Base-by-base conservation (phyloP, 2,113 vertebrate species). In the Lota lota region DNA sequence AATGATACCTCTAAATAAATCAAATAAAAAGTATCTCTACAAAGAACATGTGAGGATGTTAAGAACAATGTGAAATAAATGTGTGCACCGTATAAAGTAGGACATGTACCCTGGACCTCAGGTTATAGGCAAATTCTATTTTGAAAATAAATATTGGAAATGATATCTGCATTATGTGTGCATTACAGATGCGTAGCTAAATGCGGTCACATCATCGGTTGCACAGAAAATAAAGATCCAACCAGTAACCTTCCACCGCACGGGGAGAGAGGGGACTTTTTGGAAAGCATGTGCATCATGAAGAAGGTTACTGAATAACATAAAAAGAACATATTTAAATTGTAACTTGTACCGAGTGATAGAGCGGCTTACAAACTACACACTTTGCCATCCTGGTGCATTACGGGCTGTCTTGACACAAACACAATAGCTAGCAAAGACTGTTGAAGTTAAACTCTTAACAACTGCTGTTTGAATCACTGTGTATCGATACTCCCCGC, bases 371-470 rank as follows among this genome's bases (percentile, higher is more conserved):
- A 56, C 71, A 68, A 76, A 60, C 64, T 16, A 56, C 73, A 17
- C 64, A 79, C 85, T 79, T 61, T 78, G 80, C 82, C 79, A 56
- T 28, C 72, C 80, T 58, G 16, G 36, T 54, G 28, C 20, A 57
- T 58, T 69, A 22, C 67, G 63, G 66, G 47, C 24, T 20, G 33
- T 36, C 10, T 64, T 40, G 69, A 76, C 72, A 83, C 54, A 61
- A 65, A 81, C 77, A 61, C 61, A 72, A 73, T 74, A 72, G 67
- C 81, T 79, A 80, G 70, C 70, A 14, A 77, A 86, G 88, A 89
- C 87, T 89, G 88, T 91, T 91, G 77, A 86, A 85, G 75, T 77
- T 66, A 75, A 81, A 76, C 76, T 79, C 67, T 74, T 6, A 76
- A 77, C 70, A 80, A 85, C 73, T 61, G 71, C 78, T 82, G 58